These are phyloP conservation scores for Dicaeum eximium DNA, from an alignment of 2,113 vertebrate species.

Conservation along the genomic window DNA sequence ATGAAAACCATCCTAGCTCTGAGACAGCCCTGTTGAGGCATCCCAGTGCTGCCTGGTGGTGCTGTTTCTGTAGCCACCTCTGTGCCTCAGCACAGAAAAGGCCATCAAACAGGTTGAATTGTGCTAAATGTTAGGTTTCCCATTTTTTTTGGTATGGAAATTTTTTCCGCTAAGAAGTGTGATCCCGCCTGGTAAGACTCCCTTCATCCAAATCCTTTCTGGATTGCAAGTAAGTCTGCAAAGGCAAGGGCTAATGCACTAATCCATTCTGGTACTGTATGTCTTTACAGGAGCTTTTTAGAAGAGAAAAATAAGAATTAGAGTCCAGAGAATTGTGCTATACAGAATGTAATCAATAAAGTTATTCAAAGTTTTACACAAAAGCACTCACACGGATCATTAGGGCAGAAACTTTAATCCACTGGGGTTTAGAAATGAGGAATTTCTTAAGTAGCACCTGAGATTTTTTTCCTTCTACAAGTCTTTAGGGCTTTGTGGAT, in stretches of 20 bases:
- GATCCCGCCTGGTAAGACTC: conserved; percentile 1
- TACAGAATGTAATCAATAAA: conserved; percentile 44
- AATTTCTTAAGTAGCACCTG: conserved; percentile 62
- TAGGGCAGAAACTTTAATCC: conserved; percentile 53
- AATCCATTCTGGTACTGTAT: conserved; percentile 47
- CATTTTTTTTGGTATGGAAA: neutral
- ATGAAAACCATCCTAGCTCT: neutral
- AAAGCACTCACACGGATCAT: conserved; percentile 36
- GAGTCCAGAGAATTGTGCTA: neutral
- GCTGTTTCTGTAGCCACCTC: neutral
- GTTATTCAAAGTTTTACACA: conserved; percentile 53
- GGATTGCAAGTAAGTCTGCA: conserved; percentile 45
- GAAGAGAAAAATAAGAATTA: neutral
- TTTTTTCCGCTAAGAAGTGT: conserved; percentile 24
- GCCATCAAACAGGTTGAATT: neutral
- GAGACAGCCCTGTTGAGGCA: neutral
- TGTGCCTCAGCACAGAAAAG: neutral
- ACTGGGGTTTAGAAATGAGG: conserved; percentile 53
- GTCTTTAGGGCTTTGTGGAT: neutral
- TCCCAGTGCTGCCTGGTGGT: neutral
- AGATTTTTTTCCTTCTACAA: neutral
- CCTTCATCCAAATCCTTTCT: conserved; percentile 54
- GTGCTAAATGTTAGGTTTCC: neutral
- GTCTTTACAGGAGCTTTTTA: conserved; percentile 8
- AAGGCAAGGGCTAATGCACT: conserved; percentile 40